Base-by-base conservation (phyloP, 53 echinoderm and acorn worm genomes). In the Pentamera pediparva region DNA sequence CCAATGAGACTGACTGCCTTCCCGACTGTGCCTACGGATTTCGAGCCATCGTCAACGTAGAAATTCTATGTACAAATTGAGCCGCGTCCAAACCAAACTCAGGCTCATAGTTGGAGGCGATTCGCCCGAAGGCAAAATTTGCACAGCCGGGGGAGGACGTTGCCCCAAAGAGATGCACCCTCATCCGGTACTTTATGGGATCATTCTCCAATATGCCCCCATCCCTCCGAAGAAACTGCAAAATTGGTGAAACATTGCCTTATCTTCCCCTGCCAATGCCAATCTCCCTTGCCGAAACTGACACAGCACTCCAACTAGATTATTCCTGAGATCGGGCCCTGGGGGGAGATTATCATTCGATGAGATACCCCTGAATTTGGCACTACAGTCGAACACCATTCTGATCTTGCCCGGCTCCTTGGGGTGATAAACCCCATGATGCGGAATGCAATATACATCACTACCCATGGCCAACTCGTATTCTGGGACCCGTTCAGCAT, bases 31-130 rank as follows among this genome's bases (percentile, higher is more conserved):
- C 78, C 27, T 12, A 86, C 38, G 13, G 75, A 70, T 63, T 78
- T 83, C 13, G 75, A 45, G 15, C 79, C 88, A 45, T 87, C 88
- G 33, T 87, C 88, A 0, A 83, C 88, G 48, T 79, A 83, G 54
- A 88, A 83, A 57, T 86, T 58, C 43, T 9, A 15, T 41, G 43
- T 41, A 41, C 43, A 41, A 41, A 41, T 41, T 41, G 30, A 27
- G 59, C 26, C 13, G 30, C 59, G 30, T 58, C 30, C 15, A 15
- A 58, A 58, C 59, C 59, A 29, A 58, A 58, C 27, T 58, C 59
- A 27, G 59, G 15, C 30, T 58, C 59, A 11, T 58, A 26, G 30
- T 58, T 31, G 3, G 59, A 58, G 28, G 59, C 59, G 30, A 58
- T 58, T 58, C 59, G 59, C 27, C 30, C 30, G 30, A 58, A 31